phyloP scores from a whole-genome alignment of 2,797 vertebrate genomes.

The Platalea minor region DNA sequence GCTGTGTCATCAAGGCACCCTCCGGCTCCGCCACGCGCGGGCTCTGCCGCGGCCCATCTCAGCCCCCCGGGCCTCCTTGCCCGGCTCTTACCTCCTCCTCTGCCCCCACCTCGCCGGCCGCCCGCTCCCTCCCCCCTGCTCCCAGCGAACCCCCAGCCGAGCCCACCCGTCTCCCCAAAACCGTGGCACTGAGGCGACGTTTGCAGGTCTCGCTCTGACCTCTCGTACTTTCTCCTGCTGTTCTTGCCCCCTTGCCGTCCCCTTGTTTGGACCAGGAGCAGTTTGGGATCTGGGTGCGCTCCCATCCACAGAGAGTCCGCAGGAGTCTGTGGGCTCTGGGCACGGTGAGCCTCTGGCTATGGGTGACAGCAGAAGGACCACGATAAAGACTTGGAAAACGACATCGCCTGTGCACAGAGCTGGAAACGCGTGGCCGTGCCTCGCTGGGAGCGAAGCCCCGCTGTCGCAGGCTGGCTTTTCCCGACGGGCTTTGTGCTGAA shows the following conservation, averaged over 20 bases:
- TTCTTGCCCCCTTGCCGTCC: not conserved
- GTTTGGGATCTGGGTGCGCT: fast-evolving
- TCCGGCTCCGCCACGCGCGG: not conserved
- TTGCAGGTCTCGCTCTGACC: too few relatives aligned
- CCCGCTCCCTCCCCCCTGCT: not conserved
- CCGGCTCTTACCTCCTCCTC: not conserved
- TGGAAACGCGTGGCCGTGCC: not conserved
- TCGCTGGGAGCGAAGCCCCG: not conserved
- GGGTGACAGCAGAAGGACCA: not conserved
- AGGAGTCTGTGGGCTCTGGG: not conserved
- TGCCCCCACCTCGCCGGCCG: too few relatives aligned
- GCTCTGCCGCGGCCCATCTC: not conserved
- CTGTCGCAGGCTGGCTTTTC: not conserved
- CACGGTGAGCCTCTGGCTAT: not conserved
- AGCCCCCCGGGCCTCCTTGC: not conserved
- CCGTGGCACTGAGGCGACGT: not conserved
- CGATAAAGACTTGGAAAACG: not conserved
- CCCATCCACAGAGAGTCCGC: not conserved
- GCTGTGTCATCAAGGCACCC: not conserved
- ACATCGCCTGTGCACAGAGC: not conserved
- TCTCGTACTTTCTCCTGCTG: not conserved
- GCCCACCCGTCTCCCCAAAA: not conserved
- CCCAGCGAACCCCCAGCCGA: not conserved
- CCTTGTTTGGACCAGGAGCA: not conserved
- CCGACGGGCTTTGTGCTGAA: conserved; percentile 4